A percentile compares a stretch with the other conserved stretches of the same genome.
phyloP scores from a whole-genome alignment of 2,797 vertebrate species.

The Carduelis carduelis region DNA sequence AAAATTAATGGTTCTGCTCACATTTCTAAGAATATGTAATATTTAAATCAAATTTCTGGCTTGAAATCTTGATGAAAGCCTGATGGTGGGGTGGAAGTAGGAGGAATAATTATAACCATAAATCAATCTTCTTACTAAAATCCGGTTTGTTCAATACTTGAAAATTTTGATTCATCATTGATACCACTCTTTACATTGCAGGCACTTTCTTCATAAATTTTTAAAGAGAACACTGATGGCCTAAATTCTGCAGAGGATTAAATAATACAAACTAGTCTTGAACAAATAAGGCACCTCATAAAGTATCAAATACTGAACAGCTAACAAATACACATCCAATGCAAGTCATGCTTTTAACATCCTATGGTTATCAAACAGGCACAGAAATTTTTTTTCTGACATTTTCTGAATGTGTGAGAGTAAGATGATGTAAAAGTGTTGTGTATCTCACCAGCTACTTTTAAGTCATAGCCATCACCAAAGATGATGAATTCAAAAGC shows the following conservation, averaged over 20 bases:
- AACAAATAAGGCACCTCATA: neutral
- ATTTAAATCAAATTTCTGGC: neutral
- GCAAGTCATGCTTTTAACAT: neutral
- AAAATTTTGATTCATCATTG: neutral
- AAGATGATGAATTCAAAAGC: neutral
- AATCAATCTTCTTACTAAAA: neutral
- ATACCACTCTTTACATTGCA: neutral
- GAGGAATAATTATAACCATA: neutral
- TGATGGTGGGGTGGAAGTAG: neutral
- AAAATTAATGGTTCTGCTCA: neutral
- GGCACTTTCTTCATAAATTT: neutral
- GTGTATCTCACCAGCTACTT: neutral
- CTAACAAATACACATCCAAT: neutral
- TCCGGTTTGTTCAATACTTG: neutral
- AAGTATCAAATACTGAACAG: neutral
- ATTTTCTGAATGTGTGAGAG: neutral
- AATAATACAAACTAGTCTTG: neutral
- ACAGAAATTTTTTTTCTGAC: neutral
- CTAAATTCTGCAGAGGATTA: neutral
- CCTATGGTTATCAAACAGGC: neutral
- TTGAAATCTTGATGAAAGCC: neutral
- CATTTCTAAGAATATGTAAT: neutral
- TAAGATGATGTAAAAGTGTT: neutral
- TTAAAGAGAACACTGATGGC: neutral
- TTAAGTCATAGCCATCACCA: neutral